phyloP scores from a whole-genome alignment of 1,140 invertebrate species.

The Euschistus heros region DNA sequence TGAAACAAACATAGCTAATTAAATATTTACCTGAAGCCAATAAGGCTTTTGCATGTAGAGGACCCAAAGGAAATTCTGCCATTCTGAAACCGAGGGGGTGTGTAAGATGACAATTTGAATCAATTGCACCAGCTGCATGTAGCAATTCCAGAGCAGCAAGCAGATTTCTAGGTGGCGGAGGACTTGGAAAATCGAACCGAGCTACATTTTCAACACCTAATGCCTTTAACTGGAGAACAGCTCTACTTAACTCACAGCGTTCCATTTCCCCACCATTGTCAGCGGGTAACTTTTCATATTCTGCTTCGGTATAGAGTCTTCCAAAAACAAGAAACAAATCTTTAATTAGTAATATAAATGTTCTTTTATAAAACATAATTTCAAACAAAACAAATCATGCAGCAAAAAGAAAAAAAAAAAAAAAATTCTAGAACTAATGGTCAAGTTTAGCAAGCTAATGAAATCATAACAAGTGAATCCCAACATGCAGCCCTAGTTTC shows the following conservation, averaged over 20 bases:
- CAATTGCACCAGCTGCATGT: conserved; percentile 47
- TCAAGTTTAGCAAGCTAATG: too few species aligned
- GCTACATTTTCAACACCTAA: conserved; percentile 86
- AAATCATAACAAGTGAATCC: too few species aligned
- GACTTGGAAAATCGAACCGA: conserved; percentile 71
- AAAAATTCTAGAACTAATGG: too few species aligned
- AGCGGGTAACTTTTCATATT: conserved; percentile 56
- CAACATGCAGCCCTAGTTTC: too few species aligned
- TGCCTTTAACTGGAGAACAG: conserved; percentile 87
- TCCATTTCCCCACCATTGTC: conserved; percentile 87
- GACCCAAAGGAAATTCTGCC: conserved; percentile 85
- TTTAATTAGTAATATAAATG: too few species aligned
- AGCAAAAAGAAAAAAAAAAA: too few species aligned
- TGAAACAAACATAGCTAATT: too few species aligned
- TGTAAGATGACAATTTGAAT: conserved; percentile 69
- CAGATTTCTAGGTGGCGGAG: conserved; percentile 42
- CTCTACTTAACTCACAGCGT: conserved; percentile 70
- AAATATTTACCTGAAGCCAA: conserved; percentile 54
- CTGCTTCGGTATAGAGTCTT: conserved; percentile 67
- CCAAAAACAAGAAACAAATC: conserved; percentile 25
- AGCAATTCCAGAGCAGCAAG: conserved; percentile 16
- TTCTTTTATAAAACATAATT: too few species aligned
- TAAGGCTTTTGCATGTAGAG: conserved; percentile 80
- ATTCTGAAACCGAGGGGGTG: conserved; percentile 69
- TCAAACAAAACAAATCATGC: too few species aligned